Evolutionary conservation across 1,140 invertebrate genomes (phyloP).

Genomic region (Tachypleus tridentatus): DNA sequence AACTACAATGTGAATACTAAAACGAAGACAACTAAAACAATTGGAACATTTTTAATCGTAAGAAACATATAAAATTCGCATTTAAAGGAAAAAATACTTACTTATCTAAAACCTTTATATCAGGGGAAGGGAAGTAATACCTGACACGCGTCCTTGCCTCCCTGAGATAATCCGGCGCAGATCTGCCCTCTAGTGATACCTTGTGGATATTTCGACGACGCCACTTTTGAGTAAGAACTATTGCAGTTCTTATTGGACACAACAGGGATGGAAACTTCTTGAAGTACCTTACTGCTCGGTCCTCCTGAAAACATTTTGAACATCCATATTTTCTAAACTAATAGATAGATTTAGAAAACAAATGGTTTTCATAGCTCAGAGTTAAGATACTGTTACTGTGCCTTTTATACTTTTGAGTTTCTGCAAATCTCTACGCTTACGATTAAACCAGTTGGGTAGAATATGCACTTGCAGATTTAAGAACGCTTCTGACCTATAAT

Average conservation of each 20-base stretch:
- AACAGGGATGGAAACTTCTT: conserved; percentile 30
- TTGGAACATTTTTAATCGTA: too few species aligned
- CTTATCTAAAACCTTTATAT: too few species aligned
- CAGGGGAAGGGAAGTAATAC: conserved; percentile 28
- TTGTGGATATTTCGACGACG: conserved; percentile 11
- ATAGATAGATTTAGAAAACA: not conserved
- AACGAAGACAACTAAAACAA: too few species aligned
- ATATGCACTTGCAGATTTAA: too few species aligned
- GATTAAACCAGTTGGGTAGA: too few species aligned
- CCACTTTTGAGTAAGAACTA: conserved; percentile 21
- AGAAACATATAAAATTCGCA: too few species aligned
- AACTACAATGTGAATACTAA: too few species aligned
- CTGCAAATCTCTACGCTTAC: too few species aligned
- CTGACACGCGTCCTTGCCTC: conserved; percentile 69
- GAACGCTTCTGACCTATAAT: too few species aligned
- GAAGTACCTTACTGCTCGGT: conserved; percentile 19
- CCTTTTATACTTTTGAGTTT: not conserved
- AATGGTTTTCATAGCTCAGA: not conserved
- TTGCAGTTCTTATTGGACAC: conserved; percentile 28
- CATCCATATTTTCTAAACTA: too few species aligned
- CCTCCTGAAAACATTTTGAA: conserved; percentile 8
- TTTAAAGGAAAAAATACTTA: too few species aligned
- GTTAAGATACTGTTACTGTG: not conserved
- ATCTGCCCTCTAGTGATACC: conserved; percentile 51
- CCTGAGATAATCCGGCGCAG: conserved; percentile 57